Percentiles rank a stretch among this genome's conserved stretches.
These are phyloP conservation scores for Zaprionus tsacasi DNA, from an alignment of 1,140 invertebrate genomes.

Conservation along the genomic window DNA sequence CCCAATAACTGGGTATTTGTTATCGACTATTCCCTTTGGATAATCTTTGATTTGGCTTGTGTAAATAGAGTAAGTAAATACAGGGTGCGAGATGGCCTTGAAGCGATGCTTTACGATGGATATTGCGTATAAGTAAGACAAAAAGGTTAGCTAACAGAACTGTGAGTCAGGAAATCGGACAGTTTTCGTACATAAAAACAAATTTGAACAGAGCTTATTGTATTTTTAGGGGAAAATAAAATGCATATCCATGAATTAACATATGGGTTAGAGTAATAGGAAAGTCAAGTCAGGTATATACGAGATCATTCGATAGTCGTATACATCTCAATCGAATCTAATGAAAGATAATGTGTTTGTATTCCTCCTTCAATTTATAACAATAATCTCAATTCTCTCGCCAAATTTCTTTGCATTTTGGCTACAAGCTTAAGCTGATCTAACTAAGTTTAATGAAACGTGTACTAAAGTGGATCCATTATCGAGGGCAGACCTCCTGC, in stretches of 20 bases:
- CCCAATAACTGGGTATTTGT: not conserved
- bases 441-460: not conserved
- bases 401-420: not conserved
- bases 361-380: not conserved
- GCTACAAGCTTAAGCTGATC: not conserved
- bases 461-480: not conserved
- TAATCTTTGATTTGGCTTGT: not conserved
- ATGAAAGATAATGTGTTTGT: not conserved
- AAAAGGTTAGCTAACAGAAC: conserved; percentile 14
- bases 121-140: not conserved
- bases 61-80: not conserved
- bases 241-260: no score
- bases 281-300: not conserved
- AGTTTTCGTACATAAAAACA: not conserved
- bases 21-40: not conserved
- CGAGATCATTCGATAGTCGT: not conserved
- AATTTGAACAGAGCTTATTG: no score
- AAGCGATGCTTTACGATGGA: conserved; percentile 28
- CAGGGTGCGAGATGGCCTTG: conserved; percentile 43
- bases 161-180: conserved; percentile 11
- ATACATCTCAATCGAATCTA: not conserved
- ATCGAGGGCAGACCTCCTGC: not conserved
- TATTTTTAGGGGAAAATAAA: no score
- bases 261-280: no score
- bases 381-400: not conserved